Conservation (phyloP, 1,140 invertebrate species). For the Cyrtorhinus lividipennis region DNA sequence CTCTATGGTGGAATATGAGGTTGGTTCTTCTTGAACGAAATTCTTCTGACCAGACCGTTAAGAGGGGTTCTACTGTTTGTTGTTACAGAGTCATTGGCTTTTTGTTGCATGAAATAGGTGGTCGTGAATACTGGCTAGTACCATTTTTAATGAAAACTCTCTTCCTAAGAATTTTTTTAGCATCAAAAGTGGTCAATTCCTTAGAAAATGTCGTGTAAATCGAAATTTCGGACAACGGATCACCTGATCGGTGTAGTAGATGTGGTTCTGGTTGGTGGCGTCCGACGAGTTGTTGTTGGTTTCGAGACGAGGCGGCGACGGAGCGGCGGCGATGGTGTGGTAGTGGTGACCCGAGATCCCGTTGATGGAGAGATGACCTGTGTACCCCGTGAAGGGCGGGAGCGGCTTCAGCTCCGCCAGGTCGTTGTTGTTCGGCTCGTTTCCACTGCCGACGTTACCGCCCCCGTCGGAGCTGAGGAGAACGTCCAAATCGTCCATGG, state of each 20-base stretch:
- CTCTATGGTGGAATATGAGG: no score
- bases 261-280: slow-evolving; percentile 30
- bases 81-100: no score
- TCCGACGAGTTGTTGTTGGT: slow-evolving; percentile 41
- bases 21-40: no score
- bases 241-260: slow-evolving; percentile 23
- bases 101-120: no score
- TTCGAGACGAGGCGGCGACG: slow-evolving; percentile 32
- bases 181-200: no score
- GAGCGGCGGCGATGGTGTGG: slow-evolving; percentile 52
- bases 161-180: no score
- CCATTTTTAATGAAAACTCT: no score
- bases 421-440: slow-evolving; percentile 36
- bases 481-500: slow-evolving; percentile 42
- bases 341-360: slow-evolving; percentile 74
- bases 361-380: slow-evolving; percentile 64
- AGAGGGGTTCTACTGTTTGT: no score
- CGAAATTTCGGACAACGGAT: no score
- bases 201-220: no score
- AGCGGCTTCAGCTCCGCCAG: slow-evolving; percentile 73
- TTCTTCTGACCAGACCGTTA: no score
- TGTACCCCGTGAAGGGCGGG: slow-evolving; percentile 71
- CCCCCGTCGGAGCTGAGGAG: slow-evolving; percentile 30
- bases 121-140: no score
- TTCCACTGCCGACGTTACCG: slow-evolving; percentile 27